Conservation (phyloP, 1,140 invertebrate genomes). For the Marisa cornuarietis region DNA sequence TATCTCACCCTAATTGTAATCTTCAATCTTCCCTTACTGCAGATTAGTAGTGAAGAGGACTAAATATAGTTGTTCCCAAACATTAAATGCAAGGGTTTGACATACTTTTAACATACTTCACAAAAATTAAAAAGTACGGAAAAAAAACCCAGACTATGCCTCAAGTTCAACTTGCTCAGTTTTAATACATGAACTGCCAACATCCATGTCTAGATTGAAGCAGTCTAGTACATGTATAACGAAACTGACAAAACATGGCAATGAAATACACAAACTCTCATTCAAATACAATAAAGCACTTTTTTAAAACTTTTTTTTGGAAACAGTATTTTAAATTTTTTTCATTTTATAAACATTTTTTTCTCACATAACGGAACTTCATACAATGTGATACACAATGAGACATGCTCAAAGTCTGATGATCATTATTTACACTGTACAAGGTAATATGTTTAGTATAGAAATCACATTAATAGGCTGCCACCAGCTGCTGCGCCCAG, state of each 20-base stretch:
- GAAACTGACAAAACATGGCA: slow-evolving; percentile 18
- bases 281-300: slow-evolving; percentile 25
- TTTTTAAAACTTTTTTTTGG: slow-evolving; percentile 14
- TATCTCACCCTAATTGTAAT: too few relatives aligned
- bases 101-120: too few relatives aligned
- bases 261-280: slow-evolving; percentile 19
- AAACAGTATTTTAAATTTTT: slow-evolving; percentile 1
- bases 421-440: slow-evolving; percentile 11
- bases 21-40: too few relatives aligned
- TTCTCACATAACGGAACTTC: slow-evolving; percentile 19
- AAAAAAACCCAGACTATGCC: not conserved
- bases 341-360: slow-evolving; percentile 12
- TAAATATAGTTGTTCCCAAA: too few relatives aligned
- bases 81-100: too few relatives aligned
- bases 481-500: too few relatives aligned
- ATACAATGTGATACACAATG: slow-evolving; percentile 20
- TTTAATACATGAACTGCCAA: slow-evolving; percentile 24
- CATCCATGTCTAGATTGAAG: slow-evolving; percentile 20
- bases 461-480: too few relatives aligned
- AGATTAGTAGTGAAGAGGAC: too few relatives aligned
- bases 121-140: not conserved
- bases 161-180: slow-evolving; percentile 15
- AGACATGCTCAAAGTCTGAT: slow-evolving; percentile 22
- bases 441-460: slow-evolving; percentile 6
- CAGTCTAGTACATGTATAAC: slow-evolving; percentile 25